Conservation (phyloP, 2,888 invertebrate species). For the Lasioglossum calceatum region DNA sequence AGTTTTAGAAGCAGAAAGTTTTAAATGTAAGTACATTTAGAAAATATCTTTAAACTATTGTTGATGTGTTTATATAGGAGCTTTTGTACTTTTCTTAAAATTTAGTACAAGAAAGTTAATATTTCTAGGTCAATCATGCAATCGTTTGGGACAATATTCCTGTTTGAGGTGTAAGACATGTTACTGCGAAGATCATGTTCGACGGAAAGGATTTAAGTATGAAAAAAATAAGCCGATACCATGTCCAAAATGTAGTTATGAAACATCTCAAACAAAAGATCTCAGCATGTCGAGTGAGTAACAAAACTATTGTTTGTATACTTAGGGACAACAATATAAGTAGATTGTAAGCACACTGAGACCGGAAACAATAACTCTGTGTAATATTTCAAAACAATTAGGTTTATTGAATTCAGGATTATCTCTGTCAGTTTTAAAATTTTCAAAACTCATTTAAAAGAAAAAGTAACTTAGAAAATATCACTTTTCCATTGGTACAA, state of each 20-base stretch:
- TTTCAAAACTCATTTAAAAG: not conserved
- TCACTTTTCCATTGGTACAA: not conserved
- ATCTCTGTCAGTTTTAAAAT: not conserved
- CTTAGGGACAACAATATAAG: not conserved
- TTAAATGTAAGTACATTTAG: slow-evolving; percentile 90
- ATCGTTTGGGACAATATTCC: slow-evolving; percentile 97
- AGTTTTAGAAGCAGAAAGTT: slow-evolving; percentile 96
- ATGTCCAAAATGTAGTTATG: slow-evolving; percentile 97
- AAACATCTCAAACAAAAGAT: slow-evolving; percentile 97
- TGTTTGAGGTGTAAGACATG: slow-evolving; percentile 98
- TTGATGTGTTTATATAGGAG: not conserved
- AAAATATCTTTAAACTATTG: not conserved
- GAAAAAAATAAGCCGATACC: slow-evolving; percentile 93
- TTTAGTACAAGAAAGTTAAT: slow-evolving; percentile 21
- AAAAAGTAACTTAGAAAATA: not conserved
- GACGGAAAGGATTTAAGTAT: slow-evolving; percentile 95
- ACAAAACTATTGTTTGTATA: slow-evolving; percentile 3
- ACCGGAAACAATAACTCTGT: not conserved
- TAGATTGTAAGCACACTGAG: not conserved
- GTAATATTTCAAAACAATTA: not conserved
- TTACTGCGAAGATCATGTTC: slow-evolving; percentile 98
- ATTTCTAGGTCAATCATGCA: slow-evolving; percentile 94
- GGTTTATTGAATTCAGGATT: not conserved
- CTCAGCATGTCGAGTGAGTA: slow-evolving; percentile 96
- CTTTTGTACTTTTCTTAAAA: not conserved